Conservation (phyloP, 2,113 vertebrate species). For the Cathartes aura region DNA sequence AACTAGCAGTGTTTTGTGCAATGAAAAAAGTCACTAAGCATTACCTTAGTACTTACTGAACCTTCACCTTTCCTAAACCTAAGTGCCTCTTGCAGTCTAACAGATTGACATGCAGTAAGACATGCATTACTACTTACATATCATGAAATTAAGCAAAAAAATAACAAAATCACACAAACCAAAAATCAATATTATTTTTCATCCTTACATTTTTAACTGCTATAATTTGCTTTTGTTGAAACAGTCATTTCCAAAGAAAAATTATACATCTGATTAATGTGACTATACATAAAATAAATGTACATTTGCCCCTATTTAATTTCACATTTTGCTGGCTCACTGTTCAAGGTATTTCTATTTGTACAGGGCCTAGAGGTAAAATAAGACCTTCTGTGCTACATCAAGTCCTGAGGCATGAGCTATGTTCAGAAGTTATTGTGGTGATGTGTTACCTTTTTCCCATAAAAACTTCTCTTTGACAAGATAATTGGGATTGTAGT, state of each 20-base stretch:
- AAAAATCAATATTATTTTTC: not conserved
- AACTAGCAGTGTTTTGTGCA: not conserved
- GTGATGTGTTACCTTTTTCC: not conserved
- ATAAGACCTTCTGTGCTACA: not conserved
- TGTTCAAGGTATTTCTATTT: not conserved
- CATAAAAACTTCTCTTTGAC: not conserved
- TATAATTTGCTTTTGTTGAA: slow-evolving; percentile 13
- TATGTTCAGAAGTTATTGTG: slow-evolving; percentile 1
- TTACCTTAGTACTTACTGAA: not conserved
- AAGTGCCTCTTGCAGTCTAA: not conserved
- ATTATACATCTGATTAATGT: not conserved
- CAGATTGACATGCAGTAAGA: not conserved
- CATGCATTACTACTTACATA: not conserved
- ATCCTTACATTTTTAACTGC: not conserved
- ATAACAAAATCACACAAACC: not conserved
- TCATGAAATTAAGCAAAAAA: not conserved
- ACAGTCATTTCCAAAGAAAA: slow-evolving; percentile 19
- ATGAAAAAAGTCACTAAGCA: not conserved
- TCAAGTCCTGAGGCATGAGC: not conserved
- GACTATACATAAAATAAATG: not conserved
- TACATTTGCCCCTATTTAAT: not conserved
- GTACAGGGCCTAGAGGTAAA: slow-evolving; percentile 17
- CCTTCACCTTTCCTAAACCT: not conserved
- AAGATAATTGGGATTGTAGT: not conserved
- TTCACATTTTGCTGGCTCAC: not conserved